Evolutionary conservation across 2,113 vertebrate species (phyloP), one percentile per base, ranked within the genome.

Genomic region (Lonchura striata): DNA sequence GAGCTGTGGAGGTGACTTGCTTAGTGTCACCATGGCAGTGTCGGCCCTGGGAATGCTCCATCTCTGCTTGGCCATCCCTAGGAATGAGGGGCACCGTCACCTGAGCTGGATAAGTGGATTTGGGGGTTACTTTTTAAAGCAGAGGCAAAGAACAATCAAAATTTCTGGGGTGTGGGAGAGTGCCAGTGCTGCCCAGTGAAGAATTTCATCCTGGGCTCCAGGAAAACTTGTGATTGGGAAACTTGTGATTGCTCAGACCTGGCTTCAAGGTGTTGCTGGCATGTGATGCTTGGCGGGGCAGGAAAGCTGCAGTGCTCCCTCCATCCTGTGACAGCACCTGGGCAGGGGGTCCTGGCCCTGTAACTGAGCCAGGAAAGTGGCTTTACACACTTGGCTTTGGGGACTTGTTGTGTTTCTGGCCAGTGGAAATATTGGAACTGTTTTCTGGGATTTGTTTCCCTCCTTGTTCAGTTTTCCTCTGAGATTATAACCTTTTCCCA

Each of bases 271-370:
- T 0, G 0, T 14, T 4, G 3, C 74, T 76, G 69, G 56, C 8
- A 0, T 2, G 0, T 41, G 69, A 54, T 60, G 64, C 41, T 27
- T 1, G 2, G 1, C 1, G 8, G 23, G 3, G 2, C 1, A 7
- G 41, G 13, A 33, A 37, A 50, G 25, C 42, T 7, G 5, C n/a
- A 25, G 19, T 3, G 4, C 11, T 47, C 31, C 39, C 11, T 65
- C n/a, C 0, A 0, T 66, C 53, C 47, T 60, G n/a, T 0, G 0
- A 4, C 46, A 49, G 70, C 74, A 76, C 16, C 54, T 88, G 57
- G n/a, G 41, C 41, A 42, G 41, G 23, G 37, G 53, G 25, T 69
- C 64, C 46, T 66, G 82, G 68, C 76, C 23, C 15, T 21, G 30
- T 74, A 77, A 77, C 37, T 0, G 1, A 88, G 47, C 50, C 0